phyloP scores from a whole-genome alignment of 53 echinoderm and acorn worm species.

The Patiria pectinifera region DNA sequence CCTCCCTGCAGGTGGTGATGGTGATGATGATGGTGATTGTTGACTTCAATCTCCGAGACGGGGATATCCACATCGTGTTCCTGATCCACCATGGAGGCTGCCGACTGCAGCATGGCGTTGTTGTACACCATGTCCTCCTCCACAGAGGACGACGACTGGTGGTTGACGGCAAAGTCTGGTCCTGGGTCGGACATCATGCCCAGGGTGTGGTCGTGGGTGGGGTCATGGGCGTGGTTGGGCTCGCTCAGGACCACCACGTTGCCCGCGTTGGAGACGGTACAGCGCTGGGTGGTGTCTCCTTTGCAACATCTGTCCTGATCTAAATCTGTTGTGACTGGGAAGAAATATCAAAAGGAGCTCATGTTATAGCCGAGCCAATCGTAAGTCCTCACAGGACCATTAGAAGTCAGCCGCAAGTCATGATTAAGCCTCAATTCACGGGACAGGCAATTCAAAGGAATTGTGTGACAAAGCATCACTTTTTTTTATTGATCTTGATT shows the following conservation, averaged over 20 bases:
- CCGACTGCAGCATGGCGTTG: constrained; percentile 88
- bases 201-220: constrained; percentile 69
- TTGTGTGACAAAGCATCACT: no score
- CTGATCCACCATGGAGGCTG: constrained; percentile 47
- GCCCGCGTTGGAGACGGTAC: constrained; percentile 10
- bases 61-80: constrained; percentile 63
- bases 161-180: constrained; percentile 38
- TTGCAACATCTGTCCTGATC: constrained; percentile 65
- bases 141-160: constrained; percentile 29
- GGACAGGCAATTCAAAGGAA: no score
- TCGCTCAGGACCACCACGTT: constrained; percentile 80
- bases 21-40: constrained; percentile 47
- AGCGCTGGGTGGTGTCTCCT: neutral
- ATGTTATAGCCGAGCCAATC: neutral
- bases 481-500: no score
- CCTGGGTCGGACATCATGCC: constrained; percentile 74
- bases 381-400: no score
- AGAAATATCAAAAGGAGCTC: neutral
- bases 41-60: constrained; percentile 57
- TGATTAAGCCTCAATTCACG: no score
- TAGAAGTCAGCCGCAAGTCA: no score
- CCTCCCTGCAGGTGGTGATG: constrained; percentile 60
- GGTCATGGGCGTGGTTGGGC: constrained; percentile 62
- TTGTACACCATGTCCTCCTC: constrained; percentile 75
- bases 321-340: constrained; percentile 67